Percentiles rank a stretch among this genome's conserved stretches.
phyloP scores from a whole-genome alignment of 1,140 invertebrate species.

The Drosophila nannoptera region DNA sequence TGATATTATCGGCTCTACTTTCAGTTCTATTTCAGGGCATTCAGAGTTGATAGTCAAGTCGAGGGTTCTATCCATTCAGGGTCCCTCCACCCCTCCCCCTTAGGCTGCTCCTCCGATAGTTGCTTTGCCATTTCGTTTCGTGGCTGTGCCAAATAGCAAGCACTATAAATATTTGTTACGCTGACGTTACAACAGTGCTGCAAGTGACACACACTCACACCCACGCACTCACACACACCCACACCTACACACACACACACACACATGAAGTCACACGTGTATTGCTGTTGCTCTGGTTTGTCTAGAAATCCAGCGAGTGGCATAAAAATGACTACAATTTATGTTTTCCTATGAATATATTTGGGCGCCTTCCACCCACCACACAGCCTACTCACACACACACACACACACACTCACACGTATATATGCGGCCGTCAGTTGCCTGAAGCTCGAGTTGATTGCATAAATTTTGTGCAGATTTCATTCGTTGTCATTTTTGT shows the following conservation, averaged over 20 bases:
- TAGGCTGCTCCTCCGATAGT: conserved; percentile 29
- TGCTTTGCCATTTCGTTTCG: conserved; percentile 39
- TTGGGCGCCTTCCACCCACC: conserved; percentile 26
- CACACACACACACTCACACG: conserved; percentile 16
- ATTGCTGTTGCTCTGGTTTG: conserved; percentile 47
- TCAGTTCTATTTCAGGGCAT: neutral
- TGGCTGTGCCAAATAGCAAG: conserved; percentile 53
- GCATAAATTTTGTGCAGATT: conserved; percentile 75
- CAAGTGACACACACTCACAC: conserved; percentile 38
- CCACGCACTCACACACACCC: too few species aligned
- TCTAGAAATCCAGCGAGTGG: conserved; percentile 72
- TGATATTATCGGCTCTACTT: too few species aligned
- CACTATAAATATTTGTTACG: conserved; percentile 76
- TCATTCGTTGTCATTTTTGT: conserved; percentile 66
- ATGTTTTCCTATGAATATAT: conserved; percentile 78
- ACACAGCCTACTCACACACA: conserved; percentile 3
- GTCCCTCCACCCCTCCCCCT: neutral
- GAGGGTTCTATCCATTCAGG: neutral
- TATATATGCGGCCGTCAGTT: too few species aligned
- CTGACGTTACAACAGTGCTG: conserved; percentile 52
- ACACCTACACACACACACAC: conserved; percentile 29
- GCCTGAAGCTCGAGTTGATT: conserved; percentile 63
- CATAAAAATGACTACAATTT: conserved; percentile 78
- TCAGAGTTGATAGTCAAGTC: neutral
- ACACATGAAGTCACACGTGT: conserved; percentile 20